Base-by-base conservation (phyloP, 2,888 invertebrate species). In the Aphrophora alni region DNA sequence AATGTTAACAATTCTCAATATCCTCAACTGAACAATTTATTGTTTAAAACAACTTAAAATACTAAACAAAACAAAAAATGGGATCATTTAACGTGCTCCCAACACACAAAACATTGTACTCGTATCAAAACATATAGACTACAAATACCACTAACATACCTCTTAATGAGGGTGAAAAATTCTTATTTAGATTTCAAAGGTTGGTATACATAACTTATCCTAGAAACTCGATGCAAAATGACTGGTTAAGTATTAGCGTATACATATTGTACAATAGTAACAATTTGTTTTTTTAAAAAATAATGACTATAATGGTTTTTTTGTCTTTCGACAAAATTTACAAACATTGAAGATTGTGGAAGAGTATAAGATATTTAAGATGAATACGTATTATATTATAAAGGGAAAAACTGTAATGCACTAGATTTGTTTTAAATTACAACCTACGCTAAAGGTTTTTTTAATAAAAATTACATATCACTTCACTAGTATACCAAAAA, bases 291-390 rank as follows among this genome's bases (percentile, higher is more conserved):
- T n/a, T 83, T 79, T 83, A 81, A 82, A 84, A 84, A 84, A 84
- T 84, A 84, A 83, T 83, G 83, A 84, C 84, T 84, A 84, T 83
- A 78, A 82, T 38, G 68, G 44, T 76, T 72, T n/a, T n/a, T n/a
- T n/a, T 59, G 59, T 21, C 59, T 21, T 70, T 72, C 70, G 75
- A 33, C 77, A 80, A 77, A 44, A 81, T 76, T 81, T 81, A 81
- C 80, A 82, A 81, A 82, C 81, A 78, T 78, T 80, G 74, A 75
- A 79, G 76, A 77, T 82, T 82, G 59, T 59, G 83, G 83, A 84
- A 84, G 84, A 83, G 80, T 82, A 82, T 81, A 81, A 83, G 81
- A 80, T 83, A 82, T 81, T 80, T 81, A 83, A 81, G 81, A 82
- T 82, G 82, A 83, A 82, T 82, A 81, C 80, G 78, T 81, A 81